Conservation (phyloP, 2,113 vertebrate genomes). For the Passer montanus region DNA sequence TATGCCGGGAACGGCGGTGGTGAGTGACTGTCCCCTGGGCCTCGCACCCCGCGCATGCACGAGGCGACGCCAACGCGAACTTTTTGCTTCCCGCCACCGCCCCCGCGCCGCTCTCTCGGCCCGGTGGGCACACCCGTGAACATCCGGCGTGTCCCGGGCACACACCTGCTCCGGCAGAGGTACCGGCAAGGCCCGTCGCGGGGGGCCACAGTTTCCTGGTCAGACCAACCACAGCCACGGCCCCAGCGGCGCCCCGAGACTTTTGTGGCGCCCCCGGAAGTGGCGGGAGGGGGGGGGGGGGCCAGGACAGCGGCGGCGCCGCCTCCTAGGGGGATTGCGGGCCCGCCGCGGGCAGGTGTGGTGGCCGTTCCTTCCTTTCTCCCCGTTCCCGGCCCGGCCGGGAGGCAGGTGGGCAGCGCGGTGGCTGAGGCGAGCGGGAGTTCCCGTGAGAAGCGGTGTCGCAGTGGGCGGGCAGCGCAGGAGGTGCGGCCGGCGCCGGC, state of each 20-base stretch:
- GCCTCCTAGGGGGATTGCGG: background rate
- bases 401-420: background rate
- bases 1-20: background rate
- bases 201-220: fast-evolving
- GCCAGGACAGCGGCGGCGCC: background rate
- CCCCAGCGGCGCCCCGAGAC: background rate
- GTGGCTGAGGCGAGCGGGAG: background rate
- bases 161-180: background rate
- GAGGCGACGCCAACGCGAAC: fast-evolving
- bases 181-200: background rate
- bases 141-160: background rate
- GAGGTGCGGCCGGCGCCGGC: no score
- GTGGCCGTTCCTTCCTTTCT: fast-evolving
- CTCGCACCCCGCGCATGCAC: background rate
- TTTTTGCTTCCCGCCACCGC: background rate
- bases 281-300: background rate
- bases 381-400: background rate
- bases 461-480: background rate
- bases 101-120: no score
- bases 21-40: fast-evolving
- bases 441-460: background rate
- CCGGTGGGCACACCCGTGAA: no score
- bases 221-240: fast-evolving
- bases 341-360: conserved; percentile 25
- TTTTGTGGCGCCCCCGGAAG: conserved; percentile 71